Base-by-base conservation (phyloP, 2,797 vertebrate genomes). In the Fringilla coelebs region DNA sequence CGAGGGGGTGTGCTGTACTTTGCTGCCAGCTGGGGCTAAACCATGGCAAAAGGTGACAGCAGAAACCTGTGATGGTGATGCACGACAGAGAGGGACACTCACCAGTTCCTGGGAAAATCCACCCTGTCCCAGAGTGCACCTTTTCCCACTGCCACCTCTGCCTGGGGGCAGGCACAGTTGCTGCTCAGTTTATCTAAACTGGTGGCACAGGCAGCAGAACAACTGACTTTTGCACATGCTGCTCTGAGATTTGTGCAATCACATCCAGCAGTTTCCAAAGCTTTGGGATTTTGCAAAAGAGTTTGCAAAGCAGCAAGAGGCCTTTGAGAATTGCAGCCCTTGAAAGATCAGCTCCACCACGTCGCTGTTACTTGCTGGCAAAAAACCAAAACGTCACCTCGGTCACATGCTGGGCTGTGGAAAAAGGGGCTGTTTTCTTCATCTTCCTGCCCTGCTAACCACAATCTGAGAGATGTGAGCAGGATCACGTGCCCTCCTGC, bases 151-250 rank as follows among this genome's bases (percentile, higher is more conserved):
- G 66, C 68, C 6, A 2, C 82, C 89, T 86, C 13, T 78, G 57
- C 58, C 91, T 65, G 48, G 72, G 74, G 78, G 41, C 85, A 65
- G 84, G 82, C 57, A 54, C 8, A 20, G 62, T 5, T 75, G 58
- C 76, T 85, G 62, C 79, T 66, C 28, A 12, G 19, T 71, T 80
- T 88, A 80, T 71, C 68, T 43, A 34, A 92, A 54, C 87, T 80
- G 52, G 87, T 46, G 75, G 71, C 91, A 68, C 91, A 67, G 63
- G 71, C 73, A 93, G 90, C 88, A 72, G 85, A 85, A 61, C 3
- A 0, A 71, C 52, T 82, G 7, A 20, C 58, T 80, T 36, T 2
- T 48, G 71, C 57, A 72, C 73, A n/a, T 1, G 40, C 65, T 10
- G 10, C 58, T 85, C 82, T 1, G 1, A n/a, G 40, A 40, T 66